These are phyloP conservation scores for Drosophila gaucha DNA, from an alignment of 2,888 invertebrate genomes.

Conservation along the genomic window DNA sequence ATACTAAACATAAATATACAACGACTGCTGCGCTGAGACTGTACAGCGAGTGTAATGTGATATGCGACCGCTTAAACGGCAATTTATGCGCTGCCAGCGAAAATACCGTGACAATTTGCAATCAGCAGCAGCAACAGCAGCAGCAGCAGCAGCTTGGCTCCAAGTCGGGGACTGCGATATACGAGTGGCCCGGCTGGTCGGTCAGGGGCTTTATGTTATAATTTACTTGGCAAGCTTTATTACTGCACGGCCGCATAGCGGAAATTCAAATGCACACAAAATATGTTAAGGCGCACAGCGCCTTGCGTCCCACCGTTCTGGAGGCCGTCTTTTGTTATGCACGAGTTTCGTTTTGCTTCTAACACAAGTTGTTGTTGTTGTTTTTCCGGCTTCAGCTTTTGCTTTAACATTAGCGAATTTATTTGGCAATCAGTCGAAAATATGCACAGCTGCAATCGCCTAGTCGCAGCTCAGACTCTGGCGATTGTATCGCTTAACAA, in stretches of 20 bases:
- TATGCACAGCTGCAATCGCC: constrained; percentile 70
- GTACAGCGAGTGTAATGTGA: constrained; percentile 54
- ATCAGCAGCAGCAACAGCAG: constrained; percentile 59
- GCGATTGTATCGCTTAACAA: constrained; percentile 64
- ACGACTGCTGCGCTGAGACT: constrained; percentile 18
- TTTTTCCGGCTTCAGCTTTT: constrained; percentile 18
- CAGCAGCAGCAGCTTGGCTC: constrained; percentile 1
- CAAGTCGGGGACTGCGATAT: constrained; percentile 9
- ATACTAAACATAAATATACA: constrained; percentile 64
- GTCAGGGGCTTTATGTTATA: constrained; percentile 68
- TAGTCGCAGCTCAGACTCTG: constrained; percentile 17
- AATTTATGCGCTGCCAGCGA: constrained; percentile 77
- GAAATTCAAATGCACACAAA: constrained; percentile 78
- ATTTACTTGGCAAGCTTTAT: constrained; percentile 75
- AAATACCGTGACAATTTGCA: constrained; percentile 81
- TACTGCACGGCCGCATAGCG: constrained; percentile 68
- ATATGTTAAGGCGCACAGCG: constrained; percentile 59
- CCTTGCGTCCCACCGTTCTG: not conserved
- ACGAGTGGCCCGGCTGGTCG: constrained; percentile 19
- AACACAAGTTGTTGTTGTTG: constrained; percentile 47
- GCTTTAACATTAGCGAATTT: constrained; percentile 56
- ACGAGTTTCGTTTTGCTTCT: constrained; percentile 67
- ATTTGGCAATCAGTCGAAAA: constrained; percentile 71
- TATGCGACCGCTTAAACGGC: constrained; percentile 66
- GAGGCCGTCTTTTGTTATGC: constrained; percentile 61